phyloP scores from a whole-genome alignment of 2,888 invertebrate genomes.

The Oeneis ivallda region DNA sequence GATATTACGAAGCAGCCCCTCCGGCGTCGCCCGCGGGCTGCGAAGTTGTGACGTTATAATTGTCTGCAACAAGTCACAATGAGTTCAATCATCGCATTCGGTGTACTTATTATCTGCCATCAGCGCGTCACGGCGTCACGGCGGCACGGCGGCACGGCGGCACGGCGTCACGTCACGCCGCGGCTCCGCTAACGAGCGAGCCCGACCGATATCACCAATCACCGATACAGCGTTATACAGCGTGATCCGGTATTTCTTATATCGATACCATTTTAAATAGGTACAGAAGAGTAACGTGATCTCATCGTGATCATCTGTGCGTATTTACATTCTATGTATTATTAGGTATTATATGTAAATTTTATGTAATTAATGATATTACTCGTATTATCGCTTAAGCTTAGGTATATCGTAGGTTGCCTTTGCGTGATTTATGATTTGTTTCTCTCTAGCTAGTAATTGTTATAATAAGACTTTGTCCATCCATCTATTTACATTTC shows the following conservation, averaged over 20 bases:
- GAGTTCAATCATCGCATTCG: conserved; percentile 31
- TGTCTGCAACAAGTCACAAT: conserved; percentile 22
- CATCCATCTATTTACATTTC: too few species aligned
- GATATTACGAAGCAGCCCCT: background rate
- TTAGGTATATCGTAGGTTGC: too few species aligned
- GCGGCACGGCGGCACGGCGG: conserved; percentile 39
- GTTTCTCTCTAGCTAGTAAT: too few species aligned
- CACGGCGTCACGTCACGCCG: conserved; percentile 12
- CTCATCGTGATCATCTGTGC: too few species aligned
- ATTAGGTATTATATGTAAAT: too few species aligned
- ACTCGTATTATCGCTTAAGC: too few species aligned
- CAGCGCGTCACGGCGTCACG: conserved; percentile 46
- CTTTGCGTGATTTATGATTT: too few species aligned
- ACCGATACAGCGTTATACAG: conserved; percentile 45
- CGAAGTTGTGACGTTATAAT: conserved; percentile 31
- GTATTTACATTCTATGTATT: too few species aligned
- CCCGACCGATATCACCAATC: conserved; percentile 54
- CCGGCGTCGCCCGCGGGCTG: conserved; percentile 25
- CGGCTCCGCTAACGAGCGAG: conserved; percentile 50
- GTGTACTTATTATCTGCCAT: conserved; percentile 52
- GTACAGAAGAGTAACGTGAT: too few species aligned
- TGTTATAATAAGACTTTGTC: too few species aligned
- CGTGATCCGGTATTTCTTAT: background rate
- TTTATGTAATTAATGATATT: too few species aligned
- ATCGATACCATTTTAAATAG: too few species aligned